A percentile compares a stretch with the other conserved stretches of the same genome.
phyloP scores from a whole-genome alignment of 2,888 invertebrate genomes.

The Sericinus montela region DNA sequence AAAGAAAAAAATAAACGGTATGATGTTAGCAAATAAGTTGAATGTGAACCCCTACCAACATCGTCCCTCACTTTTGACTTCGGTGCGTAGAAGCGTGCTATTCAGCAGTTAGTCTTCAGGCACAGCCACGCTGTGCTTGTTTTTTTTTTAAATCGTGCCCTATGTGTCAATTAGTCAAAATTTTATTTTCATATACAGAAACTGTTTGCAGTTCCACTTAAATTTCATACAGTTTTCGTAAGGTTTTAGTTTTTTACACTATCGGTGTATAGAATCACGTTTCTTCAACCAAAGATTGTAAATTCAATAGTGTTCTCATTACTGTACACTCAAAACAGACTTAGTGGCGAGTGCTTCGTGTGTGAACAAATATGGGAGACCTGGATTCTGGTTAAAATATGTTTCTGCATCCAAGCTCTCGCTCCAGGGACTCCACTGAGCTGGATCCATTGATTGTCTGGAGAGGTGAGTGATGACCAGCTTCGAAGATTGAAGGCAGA shows the following conservation, averaged over 20 bases:
- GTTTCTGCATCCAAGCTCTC: slow-evolving; percentile 73
- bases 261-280: neutral
- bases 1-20: slow-evolving; percentile 3
- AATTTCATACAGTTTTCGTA: too few relatives aligned
- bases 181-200: neutral
- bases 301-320: neutral
- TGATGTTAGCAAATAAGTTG: neutral
- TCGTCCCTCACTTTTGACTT: slow-evolving; percentile 7
- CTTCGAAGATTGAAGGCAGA: neutral
- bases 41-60: slow-evolving; percentile 14
- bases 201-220: too few relatives aligned
- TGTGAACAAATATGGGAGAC: slow-evolving; percentile 61
- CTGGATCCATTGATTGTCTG: slow-evolving; percentile 68
- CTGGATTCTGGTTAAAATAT: slow-evolving; percentile 73
- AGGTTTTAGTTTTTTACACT: neutral
- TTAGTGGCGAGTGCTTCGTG: slow-evolving; percentile 34
- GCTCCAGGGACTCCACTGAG: slow-evolving; percentile 63
- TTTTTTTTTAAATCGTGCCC: slow-evolving; percentile 9
- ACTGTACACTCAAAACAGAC: too few relatives aligned
- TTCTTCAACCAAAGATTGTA: neutral
- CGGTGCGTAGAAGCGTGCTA: slow-evolving; percentile 5
- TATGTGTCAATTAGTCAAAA: neutral
- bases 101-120: slow-evolving; percentile 30
- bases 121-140: slow-evolving; percentile 25
- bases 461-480: slow-evolving; percentile 60